phyloP scores from a whole-genome alignment of 2,888 invertebrate genomes.

The Piscicola geometra region DNA sequence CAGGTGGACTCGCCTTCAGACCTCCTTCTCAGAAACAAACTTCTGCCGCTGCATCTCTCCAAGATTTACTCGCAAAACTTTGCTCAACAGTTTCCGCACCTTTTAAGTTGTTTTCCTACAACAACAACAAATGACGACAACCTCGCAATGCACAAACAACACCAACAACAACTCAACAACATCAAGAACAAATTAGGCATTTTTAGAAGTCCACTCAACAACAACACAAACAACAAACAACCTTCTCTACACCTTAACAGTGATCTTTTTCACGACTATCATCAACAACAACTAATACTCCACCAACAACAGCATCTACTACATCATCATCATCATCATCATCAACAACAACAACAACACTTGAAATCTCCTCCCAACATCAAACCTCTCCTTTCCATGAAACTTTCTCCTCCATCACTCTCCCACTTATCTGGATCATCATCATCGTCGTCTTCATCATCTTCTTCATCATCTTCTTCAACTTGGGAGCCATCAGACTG shows the following conservation, averaged over 20 bases:
- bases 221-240: neutral
- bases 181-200: neutral
- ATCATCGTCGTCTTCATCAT: neutral
- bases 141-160: neutral
- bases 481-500: slow-evolving; percentile 35
- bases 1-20: neutral
- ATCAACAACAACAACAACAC: neutral
- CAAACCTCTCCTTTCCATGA: neutral
- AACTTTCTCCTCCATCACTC: slow-evolving; percentile 3
- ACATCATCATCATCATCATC: neutral
- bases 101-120: neutral
- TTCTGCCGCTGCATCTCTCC: neutral
- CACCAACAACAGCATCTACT: neutral
- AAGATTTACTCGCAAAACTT: neutral
- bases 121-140: neutral
- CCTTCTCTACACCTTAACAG: neutral
- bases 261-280: neutral
- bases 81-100: neutral
- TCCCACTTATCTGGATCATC: neutral
- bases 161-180: neutral
- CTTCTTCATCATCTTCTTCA: neutral
- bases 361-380: neutral
- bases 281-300: neutral
- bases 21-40: neutral
- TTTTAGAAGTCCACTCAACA: neutral